Percentiles rank a stretch among this genome's conserved stretches.
Conservation (phyloP, 2,113 vertebrate genomes). For the Aythya baeri region DNA sequence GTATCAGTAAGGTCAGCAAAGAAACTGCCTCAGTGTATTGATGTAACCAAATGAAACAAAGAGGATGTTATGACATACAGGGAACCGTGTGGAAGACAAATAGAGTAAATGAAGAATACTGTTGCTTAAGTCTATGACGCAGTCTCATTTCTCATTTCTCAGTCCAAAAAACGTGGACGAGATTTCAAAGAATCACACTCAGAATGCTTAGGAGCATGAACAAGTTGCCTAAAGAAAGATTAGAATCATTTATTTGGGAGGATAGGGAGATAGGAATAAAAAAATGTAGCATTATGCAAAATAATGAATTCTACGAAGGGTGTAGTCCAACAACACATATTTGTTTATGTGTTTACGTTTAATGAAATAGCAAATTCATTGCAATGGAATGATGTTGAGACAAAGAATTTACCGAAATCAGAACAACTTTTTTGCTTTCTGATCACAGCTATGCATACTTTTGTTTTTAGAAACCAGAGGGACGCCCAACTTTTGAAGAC, state of each 20-base stretch:
- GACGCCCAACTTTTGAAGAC: slow-evolving; percentile 78
- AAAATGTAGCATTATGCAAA: background rate
- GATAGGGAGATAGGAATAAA: background rate
- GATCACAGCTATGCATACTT: background rate
- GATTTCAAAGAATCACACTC: background rate
- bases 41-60: background rate
- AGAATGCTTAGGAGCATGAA: background rate
- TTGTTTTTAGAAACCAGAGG: slow-evolving; percentile 80
- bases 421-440: background rate
- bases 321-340: background rate
- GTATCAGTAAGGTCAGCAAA: fast-evolving
- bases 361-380: background rate
- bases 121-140: background rate
- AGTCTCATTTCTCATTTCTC: background rate
- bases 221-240: background rate
- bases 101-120: background rate
- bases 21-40: background rate
- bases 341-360: background rate
- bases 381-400: background rate
- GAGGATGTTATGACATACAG: background rate
- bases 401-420: background rate
- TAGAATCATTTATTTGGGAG: background rate
- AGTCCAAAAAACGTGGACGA: background rate
- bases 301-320: background rate
- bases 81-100: background rate